Evolutionary conservation across 2,888 invertebrate genomes (phyloP), one percentile per base, ranked within the genome.

Genomic region (Asteroscopus sphinx): DNA sequence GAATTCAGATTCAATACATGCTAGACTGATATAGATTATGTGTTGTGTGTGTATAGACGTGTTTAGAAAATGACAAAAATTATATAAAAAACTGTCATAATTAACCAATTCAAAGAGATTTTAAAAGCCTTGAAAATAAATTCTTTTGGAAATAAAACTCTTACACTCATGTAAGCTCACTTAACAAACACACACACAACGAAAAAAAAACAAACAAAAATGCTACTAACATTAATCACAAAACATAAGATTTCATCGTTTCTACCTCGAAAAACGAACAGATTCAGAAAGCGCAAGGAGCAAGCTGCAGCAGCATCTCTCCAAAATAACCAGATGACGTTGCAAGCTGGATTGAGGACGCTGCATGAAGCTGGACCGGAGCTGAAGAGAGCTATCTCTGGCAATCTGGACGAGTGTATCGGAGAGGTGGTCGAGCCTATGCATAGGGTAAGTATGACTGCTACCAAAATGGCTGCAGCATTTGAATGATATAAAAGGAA

Each of bases 321-420:
- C 0, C 85, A 85, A 62, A 87, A 77, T 53, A 97, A 98, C 80
- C 98, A 99, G 37, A 98, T 98, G 72, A 99, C 99, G 0, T 93
- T 99, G 54, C 96, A 99, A 95, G 99, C 99, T 82, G 99, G 99
- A 33, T 95, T 99, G 60, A 95, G 99, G 60, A 99, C 98, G 0
- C 94, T 99, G 48, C 99, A 99, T 87, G 99, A 99, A 88, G 98
- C 99, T 52, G 99, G 99, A 0, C 99, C 99, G 0, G 99, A 99
- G 87, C 95, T 99, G 60, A 98, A 99, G 89, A 96, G 99, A 73
- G 99, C 99, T 16, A 99, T 99, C 76, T 99, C 99, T 30, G 99
- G 99, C 16, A 99, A 99, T 88, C 93, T 99, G 76, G 99, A 99
- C 76, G 99, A 99, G 79, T 95, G 98, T 52, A 95, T 97, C 56